Evolutionary conservation across 2,888 invertebrate species (phyloP), one percentile per base, ranked within the genome.

Genomic region (Chloromyia formosa): DNA sequence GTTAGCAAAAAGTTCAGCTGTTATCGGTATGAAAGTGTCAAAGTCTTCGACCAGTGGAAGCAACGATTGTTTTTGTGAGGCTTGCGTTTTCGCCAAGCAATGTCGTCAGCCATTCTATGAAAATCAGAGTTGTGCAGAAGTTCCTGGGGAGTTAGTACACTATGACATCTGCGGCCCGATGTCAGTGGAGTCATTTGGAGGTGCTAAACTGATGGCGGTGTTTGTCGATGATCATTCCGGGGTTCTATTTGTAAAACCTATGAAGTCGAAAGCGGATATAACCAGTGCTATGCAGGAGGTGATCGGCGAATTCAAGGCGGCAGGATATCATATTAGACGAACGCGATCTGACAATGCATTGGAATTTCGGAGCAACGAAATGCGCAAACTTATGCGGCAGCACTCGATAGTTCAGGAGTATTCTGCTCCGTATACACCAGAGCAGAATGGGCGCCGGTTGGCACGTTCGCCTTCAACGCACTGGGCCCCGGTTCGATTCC

Each of bases 351-450:
- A 58, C 20, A 58, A 58, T 22, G 58, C 61, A 27, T 27, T 61
- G 27, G 61, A 61, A 61, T 61, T 61, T 61, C 27, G 27, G n/a
- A 61, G 27, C n/a, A 16, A 23, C n/a, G 27, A 61, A 4, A 61
- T 61, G 61, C 12, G 2, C 58, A 58, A 22, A 12, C 5, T 7
- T 2, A 58, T 58, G 58, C 58, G 58, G 2, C 16, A 61, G 35
- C 27, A 61, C n/a, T 23, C 61, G 10, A 61, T 61, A 23, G 27
- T 12, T 14, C 27, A 61, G 1, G 61, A 61, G 23, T 61, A 27
- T 27, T 61, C 27, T 5, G 27, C 23, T 3, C 61, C 27, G 9
- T 22, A 23, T 35, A 12, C 61, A 3, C 53, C 53, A 27, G 27
- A 22, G 23, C 14, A n/a, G n/a, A n/a, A n/a, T n/a, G n/a, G n/a